Base-by-base conservation (phyloP, 2,888 invertebrate species). In the Oligia strigilis region DNA sequence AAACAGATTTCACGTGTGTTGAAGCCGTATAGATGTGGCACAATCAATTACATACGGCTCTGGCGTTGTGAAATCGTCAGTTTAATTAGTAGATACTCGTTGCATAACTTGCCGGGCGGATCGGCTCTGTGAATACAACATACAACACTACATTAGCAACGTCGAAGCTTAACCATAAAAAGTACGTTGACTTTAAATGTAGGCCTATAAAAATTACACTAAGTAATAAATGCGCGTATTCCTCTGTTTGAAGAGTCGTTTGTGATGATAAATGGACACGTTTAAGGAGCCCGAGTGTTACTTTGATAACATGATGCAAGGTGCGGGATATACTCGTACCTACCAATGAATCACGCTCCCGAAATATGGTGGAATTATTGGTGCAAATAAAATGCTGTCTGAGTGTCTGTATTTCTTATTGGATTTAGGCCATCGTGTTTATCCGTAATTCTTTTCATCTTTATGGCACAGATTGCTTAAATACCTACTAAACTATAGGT, bases 1-100 rank as follows among this genome's bases (percentile, higher is more conserved):
- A 91, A 92, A 91, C 92, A 90, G 89, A 90, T 92, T 90, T 89
- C 87, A 90, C 89, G 88, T 91, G 90, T 86, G 88, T 83, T 81
- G 88, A 82, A 84, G 87, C 87, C 89, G 87, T 91, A 91, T 88
- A 92, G 84, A 89, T 91, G 91, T 91, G 87, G 91, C 87, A 92
- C 91, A 90, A 91, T 91, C 92, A 92, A 91, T 92, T 91, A 90
- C 90, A 87, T 83, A 88, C 89, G 88, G 84, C 87, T 86, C 84
- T 84, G 81, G 79, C 84, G 87, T 92, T 92, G 91, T 90, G 91
- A 92, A 92, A 93, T 88, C 88, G 83, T 83, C 90, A 89, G 89
- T 90, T 91, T 90, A 90, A 92, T 92, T 90, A 85, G 77, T 81
- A 83, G 81, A 83, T 77, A 87, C 75, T 75, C 67, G 76, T 87